Percentiles rank a stretch among this genome's conserved stretches.
phyloP scores from a whole-genome alignment of 2,113 vertebrate genomes.

The Myodes glareolus region DNA sequence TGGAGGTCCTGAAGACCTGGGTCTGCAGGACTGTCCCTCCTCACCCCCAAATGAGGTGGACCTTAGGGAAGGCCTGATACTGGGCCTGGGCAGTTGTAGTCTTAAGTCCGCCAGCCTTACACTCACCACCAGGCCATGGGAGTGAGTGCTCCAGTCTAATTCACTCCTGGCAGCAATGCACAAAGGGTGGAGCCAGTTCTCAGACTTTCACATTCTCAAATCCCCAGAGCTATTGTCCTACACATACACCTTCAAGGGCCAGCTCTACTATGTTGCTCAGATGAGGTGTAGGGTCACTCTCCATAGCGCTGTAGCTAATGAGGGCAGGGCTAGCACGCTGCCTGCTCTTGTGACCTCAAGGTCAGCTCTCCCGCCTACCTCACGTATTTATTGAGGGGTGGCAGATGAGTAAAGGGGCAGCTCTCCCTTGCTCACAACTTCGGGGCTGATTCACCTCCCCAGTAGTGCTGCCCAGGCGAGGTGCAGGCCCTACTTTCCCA shows the following conservation, averaged over 20 bases:
- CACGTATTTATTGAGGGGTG: background rate
- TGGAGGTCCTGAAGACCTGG: background rate
- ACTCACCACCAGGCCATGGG: background rate
- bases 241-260: too few species aligned
- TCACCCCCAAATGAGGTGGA: background rate
- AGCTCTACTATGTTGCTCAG: too few species aligned
- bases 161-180: background rate
- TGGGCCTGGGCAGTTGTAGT: background rate
- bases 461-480: background rate
- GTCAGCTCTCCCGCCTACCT: too few species aligned
- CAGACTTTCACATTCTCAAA: too few species aligned
- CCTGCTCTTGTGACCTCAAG: too few species aligned
- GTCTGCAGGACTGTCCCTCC: too few species aligned
- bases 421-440: background rate
- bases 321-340: too few species aligned
- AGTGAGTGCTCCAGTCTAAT: background rate
- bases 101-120: background rate
- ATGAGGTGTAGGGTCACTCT: background rate
- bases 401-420: background rate
- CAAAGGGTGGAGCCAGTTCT: background rate
- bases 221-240: too few species aligned
- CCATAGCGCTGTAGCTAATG: background rate
- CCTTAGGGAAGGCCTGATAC: background rate
- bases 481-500: too few species aligned
- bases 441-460: background rate